These are phyloP conservation scores for Drosophila eugracilis DNA, from an alignment of 1,140 invertebrate species.

Conservation along the genomic window DNA sequence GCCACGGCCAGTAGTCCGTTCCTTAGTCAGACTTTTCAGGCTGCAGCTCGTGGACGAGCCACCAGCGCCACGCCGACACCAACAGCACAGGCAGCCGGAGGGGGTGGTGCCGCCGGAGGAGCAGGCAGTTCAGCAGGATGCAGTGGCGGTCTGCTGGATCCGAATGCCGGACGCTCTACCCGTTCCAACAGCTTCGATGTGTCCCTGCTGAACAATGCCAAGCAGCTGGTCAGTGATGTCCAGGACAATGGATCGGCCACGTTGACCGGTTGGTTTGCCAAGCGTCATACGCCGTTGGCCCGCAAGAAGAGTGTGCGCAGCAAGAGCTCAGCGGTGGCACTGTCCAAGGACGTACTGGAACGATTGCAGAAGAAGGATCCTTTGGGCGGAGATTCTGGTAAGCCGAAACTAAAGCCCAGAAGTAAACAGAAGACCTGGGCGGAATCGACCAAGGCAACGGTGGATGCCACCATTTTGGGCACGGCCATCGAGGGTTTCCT, in stretches of 20 bases:
- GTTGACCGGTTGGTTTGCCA: slow-evolving; percentile 90
- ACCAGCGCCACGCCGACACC: slow-evolving; percentile 70
- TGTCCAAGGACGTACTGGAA: slow-evolving; percentile 86
- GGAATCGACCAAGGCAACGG: slow-evolving; percentile 83
- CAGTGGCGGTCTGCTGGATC: slow-evolving; percentile 61
- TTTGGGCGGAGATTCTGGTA: slow-evolving; percentile 63
- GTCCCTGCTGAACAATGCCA: slow-evolving; percentile 88
- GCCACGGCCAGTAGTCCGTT: slow-evolving; percentile 56
- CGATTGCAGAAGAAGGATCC: slow-evolving; percentile 83
- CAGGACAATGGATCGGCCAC: slow-evolving; percentile 85
- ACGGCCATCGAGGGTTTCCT: slow-evolving; percentile 93
- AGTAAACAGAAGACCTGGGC: slow-evolving; percentile 79
- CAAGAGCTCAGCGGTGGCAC: slow-evolving; percentile 85
- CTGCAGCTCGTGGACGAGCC: slow-evolving; percentile 73
- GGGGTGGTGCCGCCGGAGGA: neutral
- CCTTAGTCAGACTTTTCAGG: slow-evolving; percentile 61
- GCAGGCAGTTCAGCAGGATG: slow-evolving; percentile 24
- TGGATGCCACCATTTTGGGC: slow-evolving; percentile 91
- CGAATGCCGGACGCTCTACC: slow-evolving; percentile 85
- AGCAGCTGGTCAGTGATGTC: slow-evolving; percentile 75
- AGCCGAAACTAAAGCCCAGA: slow-evolving; percentile 77
- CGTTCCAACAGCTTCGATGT: slow-evolving; percentile 93
- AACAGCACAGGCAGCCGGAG: slow-evolving; percentile 36
- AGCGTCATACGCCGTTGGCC: slow-evolving; percentile 89
- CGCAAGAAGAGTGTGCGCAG: slow-evolving; percentile 87